Conservation (phyloP, 2,797 vertebrate genomes). For the Protosalanx chinensis region DNA sequence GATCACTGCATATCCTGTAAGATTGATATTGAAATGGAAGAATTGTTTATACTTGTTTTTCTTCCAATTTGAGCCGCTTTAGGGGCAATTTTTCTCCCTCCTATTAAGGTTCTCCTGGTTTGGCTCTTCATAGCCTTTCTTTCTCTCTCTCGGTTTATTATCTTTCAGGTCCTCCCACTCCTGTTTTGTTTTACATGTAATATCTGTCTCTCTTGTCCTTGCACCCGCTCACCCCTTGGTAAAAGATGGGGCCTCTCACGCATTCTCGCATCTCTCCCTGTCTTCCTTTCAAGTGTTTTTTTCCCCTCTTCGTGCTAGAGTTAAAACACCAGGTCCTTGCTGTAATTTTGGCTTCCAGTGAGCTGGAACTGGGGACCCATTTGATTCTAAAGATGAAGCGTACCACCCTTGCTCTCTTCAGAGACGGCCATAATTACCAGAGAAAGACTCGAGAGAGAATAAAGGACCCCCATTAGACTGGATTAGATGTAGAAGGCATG, state of each 20-base stretch:
- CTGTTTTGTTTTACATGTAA: too few species aligned
- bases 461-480: constrained; percentile 4
- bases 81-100: too few species aligned
- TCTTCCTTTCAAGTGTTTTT: background rate
- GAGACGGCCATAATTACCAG: constrained; percentile 22
- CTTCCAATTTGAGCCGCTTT: too few species aligned
- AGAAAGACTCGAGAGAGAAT: constrained; percentile 22
- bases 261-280: background rate
- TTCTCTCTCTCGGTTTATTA: background rate
- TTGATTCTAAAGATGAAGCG: constrained; percentile 29
- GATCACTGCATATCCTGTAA: too few species aligned
- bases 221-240: background rate
- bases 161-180: background rate
- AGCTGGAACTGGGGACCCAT: constrained; percentile 31
- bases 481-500: background rate
- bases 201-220: background rate
- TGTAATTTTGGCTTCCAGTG: constrained; percentile 39
- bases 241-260: background rate
- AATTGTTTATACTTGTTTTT: too few species aligned
- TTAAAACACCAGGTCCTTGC: background rate
- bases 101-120: too few species aligned
- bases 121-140: background rate
- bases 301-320: too few species aligned
- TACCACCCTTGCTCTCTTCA: constrained; percentile 17
- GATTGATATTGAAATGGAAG: too few species aligned